Evolutionary conservation across 2,888 invertebrate genomes (phyloP).

Genomic region (Pollenia labialis): DNA sequence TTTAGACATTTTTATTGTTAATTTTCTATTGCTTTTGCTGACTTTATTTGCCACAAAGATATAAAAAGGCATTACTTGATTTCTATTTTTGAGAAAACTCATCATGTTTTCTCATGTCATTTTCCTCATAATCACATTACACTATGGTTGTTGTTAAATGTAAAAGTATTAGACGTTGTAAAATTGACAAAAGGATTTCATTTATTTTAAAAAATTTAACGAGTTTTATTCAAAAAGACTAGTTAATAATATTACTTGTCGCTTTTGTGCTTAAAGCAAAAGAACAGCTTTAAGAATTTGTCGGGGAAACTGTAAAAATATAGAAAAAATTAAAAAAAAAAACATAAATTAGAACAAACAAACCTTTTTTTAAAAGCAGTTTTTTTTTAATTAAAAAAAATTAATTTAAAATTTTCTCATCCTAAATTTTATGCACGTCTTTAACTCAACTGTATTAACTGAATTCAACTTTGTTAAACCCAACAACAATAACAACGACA

Average conservation of each 20-base stretch:
- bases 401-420: conserved; percentile 5
- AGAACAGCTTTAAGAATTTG: too few species aligned
- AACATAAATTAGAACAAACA: too few species aligned
- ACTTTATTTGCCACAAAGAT: conserved; percentile 1
- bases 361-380: too few species aligned
- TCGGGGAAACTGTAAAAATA: too few species aligned
- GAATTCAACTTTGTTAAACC: conserved; percentile 20
- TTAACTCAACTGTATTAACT: conserved; percentile 27
- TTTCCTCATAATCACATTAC: background rate
- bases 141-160: background rate
- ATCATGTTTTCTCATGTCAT: conserved; percentile 9
- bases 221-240: too few species aligned
- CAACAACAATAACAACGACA: conserved; percentile 9
- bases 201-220: too few species aligned
- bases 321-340: too few species aligned
- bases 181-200: too few species aligned
- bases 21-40: conserved; percentile 1
- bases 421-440: conserved; percentile 14
- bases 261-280: too few species aligned
- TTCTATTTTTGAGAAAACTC: background rate
- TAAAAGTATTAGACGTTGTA: background rate
- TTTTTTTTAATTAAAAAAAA: background rate
- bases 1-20: background rate
- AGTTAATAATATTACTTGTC: too few species aligned
- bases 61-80: background rate